Evolutionary conservation across 2,797 vertebrate genomes (phyloP), one percentile per base, ranked within the genome.

Genomic region (Pseudochaenichthys georgianus): DNA sequence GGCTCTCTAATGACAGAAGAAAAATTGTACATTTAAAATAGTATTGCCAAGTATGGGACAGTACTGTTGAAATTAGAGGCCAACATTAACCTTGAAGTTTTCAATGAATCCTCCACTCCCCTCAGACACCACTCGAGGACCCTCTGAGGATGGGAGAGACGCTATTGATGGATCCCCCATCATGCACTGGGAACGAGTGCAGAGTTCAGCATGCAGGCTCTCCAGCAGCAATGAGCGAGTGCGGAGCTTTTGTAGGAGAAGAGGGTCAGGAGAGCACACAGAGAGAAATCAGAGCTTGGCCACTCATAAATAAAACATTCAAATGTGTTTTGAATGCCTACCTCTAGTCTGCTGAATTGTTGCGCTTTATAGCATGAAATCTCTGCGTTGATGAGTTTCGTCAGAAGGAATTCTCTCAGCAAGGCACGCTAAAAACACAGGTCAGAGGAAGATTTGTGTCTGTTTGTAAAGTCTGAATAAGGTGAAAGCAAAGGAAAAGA

Each of bases 341-440:
- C 94, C 93, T 94, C 92, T 50, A 95, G 81, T 75, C 78, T 87
- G 82, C 90, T 95, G 91, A 96, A 96, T 43, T 87, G 87, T 62
- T 95, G 91, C 2, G 94, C 94, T 73, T 92, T 95, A 64, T 95
- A 95, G 79, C 95, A 95, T 70, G 95, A 95, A 82, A 95, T 94
- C 89, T 95, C 95, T 54, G 94, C 95, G 16, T 95, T 95, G 90
- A 96, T 95, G 69, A 95, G 93, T 84, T 95, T 95, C 64, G 94
- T 93, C 75, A 96, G 84, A 34, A 96, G 93, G 81, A 95, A 95
- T 76, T 95, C 92, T 70, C 94, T 92, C 71, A 96, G 78, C 54
- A 92, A 84, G 21, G 81, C 91, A 47, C 19, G 69, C 95, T 96
- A 54, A 31, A 82, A 38, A 78, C 13, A 77, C 16, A 59, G 3